Percentiles rank a stretch among this genome's conserved stretches.
Evolutionary conservation across 2,113 vertebrate genomes (phyloP).

Genomic region (Sceloporus undulatus): DNA sequence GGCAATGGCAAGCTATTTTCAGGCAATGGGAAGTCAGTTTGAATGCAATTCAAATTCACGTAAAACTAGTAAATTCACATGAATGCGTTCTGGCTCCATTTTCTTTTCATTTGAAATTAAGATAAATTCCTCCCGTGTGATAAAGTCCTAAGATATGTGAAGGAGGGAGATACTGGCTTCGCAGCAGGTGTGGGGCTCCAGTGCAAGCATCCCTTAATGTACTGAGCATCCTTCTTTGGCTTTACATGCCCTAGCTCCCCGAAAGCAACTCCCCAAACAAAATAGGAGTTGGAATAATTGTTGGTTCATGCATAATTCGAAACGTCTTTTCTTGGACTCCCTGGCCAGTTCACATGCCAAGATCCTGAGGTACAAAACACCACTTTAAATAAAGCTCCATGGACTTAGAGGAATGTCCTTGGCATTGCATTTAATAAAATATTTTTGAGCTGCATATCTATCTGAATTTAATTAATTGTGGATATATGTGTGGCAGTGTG

Average conservation of each 20-base stretch:
- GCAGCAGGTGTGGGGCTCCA: neutral
- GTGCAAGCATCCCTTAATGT: neutral
- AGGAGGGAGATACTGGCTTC: neutral
- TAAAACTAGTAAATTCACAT: too few relatives aligned
- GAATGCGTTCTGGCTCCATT: too few relatives aligned
- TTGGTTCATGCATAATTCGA: conserved; percentile 68
- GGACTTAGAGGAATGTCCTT: conserved; percentile 78
- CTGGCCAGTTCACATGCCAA: conserved; percentile 76
- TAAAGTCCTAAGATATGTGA: neutral
- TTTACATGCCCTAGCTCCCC: conserved; percentile 35
- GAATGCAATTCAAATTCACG: too few relatives aligned
- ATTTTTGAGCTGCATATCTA: conserved; percentile 72
- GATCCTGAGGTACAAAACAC: conserved; percentile 74
- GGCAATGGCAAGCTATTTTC: too few relatives aligned
- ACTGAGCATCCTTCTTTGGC: conserved; percentile 7
- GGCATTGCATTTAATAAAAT: conserved; percentile 67
- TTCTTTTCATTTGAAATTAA: too few relatives aligned
- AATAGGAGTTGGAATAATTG: conserved; percentile 67
- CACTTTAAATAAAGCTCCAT: conserved; percentile 74
- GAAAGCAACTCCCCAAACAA: conserved; percentile 61
- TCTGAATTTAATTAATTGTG: conserved; percentile 79
- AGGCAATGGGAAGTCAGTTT: too few relatives aligned
- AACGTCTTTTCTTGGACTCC: conserved; percentile 76
- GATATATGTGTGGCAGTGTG: conserved; percentile 67
- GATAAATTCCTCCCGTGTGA: too few relatives aligned